Evolutionary conservation across 1,140 invertebrate species (phyloP).

Genomic region (Lepidurus couesii): DNA sequence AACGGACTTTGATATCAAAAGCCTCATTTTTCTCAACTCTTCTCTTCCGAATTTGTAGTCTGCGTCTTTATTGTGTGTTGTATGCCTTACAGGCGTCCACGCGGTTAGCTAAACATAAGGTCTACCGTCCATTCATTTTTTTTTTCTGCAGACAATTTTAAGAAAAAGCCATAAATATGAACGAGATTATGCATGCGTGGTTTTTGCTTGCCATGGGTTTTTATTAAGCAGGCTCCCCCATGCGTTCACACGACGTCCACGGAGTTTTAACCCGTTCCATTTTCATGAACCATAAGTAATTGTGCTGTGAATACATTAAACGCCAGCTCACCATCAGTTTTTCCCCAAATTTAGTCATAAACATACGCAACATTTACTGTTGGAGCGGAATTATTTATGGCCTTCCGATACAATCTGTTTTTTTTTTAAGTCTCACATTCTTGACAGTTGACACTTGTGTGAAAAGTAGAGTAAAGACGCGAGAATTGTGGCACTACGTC

Average conservation of each 20-base stretch:
- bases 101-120: too few relatives aligned
- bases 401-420: neutral
- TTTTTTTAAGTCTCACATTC: neutral
- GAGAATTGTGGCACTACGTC: too few relatives aligned
- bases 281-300: slow-evolving; percentile 3
- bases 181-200: neutral
- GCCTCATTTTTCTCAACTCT: neutral
- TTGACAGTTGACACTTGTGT: neutral
- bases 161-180: neutral
- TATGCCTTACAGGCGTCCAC: too few relatives aligned
- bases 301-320: neutral
- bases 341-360: neutral
- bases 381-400: neutral
- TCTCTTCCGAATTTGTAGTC: too few relatives aligned
- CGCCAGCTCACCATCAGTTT: neutral
- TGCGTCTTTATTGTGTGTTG: too few relatives aligned
- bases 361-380: neutral
- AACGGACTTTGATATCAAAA: neutral
- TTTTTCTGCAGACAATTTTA: neutral
- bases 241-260: neutral
- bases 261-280: slow-evolving; percentile 13
- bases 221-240: slow-evolving; percentile 4
- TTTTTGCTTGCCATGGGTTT: neutral
- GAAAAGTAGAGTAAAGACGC: too few relatives aligned
- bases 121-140: too few relatives aligned